A percentile compares a stretch with the other conserved stretches of the same genome.
These are phyloP conservation scores for Campoletis sonorensis DNA, from an alignment of 1,140 invertebrate species.

Conservation along the genomic window DNA sequence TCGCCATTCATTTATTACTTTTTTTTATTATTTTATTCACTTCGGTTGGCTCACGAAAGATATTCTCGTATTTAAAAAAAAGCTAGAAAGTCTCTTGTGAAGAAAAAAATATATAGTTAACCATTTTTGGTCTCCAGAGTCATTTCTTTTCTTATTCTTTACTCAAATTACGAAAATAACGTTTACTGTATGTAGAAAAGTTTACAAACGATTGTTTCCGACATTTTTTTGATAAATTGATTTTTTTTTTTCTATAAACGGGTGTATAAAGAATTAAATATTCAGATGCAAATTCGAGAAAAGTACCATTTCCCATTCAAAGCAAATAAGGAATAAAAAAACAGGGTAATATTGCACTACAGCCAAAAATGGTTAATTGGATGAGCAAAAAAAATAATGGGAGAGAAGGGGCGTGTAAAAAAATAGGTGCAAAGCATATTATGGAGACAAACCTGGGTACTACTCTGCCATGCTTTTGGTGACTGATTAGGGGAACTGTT, in stretches of 20 bases:
- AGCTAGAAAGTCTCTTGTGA: not conserved
- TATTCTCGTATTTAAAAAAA: not conserved
- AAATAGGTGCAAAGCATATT: slow-evolving; percentile 59
- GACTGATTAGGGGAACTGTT: slow-evolving; percentile 73
- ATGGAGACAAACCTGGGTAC: slow-evolving; percentile 72
- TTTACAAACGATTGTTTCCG: no score
- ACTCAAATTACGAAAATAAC: no score
- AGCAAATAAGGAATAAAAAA: no score
- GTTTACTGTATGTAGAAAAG: no score
- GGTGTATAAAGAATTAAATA: no score
- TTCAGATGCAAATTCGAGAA: no score
- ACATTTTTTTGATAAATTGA: not conserved
- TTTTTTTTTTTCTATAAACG: not conserved
- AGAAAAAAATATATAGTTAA: not conserved
- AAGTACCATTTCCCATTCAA: no score
- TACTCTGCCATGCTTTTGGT: slow-evolving; percentile 75
- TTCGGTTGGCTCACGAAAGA: not conserved
- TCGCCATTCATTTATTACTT: not conserved
- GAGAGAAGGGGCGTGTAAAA: no score
- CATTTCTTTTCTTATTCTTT: not conserved
- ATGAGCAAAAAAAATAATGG: no score
- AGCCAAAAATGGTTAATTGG: no score
- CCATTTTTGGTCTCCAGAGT: not conserved
- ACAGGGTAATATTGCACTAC: no score
- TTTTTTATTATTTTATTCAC: not conserved